A percentile compares a stretch with the other conserved stretches of the same genome.
Conservation (phyloP, 2,888 invertebrate genomes). For the Tiliacea citrago region DNA sequence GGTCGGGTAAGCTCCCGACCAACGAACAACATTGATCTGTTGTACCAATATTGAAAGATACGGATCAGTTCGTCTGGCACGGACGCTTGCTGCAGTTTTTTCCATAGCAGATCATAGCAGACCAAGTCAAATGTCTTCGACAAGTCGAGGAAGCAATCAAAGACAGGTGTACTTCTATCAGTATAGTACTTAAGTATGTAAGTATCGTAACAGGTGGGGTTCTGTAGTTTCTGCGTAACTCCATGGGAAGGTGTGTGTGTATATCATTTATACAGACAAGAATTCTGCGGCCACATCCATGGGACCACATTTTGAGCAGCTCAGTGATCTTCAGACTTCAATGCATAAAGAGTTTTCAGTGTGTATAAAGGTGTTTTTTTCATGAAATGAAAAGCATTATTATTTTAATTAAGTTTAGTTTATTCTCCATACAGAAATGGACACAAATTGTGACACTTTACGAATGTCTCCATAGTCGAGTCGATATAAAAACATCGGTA, state of each 20-base stretch:
- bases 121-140: too few species aligned
- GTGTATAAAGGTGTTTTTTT: too few species aligned
- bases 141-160: too few species aligned
- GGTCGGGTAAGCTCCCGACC: too few species aligned
- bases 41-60: too few species aligned
- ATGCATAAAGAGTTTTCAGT: background rate
- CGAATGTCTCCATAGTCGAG: conserved; percentile 82
- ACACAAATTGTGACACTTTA: conserved; percentile 84
- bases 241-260: too few species aligned
- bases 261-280: background rate
- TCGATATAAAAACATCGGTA: conserved; percentile 84
- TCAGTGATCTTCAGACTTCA: background rate
- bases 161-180: too few species aligned
- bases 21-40: too few species aligned
- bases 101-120: too few species aligned
- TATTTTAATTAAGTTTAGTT: conserved; percentile 82
- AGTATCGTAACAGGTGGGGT: background rate
- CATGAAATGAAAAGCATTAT: conserved; percentile 63
- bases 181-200: too few species aligned
- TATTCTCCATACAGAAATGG: conserved; percentile 88
- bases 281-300: background rate
- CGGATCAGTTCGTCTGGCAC: too few species aligned
- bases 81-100: too few species aligned
- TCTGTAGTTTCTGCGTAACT: background rate
- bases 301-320: background rate